phyloP scores from a whole-genome alignment of 2,888 invertebrate genomes.

The Choristoneura rosaceana region DNA sequence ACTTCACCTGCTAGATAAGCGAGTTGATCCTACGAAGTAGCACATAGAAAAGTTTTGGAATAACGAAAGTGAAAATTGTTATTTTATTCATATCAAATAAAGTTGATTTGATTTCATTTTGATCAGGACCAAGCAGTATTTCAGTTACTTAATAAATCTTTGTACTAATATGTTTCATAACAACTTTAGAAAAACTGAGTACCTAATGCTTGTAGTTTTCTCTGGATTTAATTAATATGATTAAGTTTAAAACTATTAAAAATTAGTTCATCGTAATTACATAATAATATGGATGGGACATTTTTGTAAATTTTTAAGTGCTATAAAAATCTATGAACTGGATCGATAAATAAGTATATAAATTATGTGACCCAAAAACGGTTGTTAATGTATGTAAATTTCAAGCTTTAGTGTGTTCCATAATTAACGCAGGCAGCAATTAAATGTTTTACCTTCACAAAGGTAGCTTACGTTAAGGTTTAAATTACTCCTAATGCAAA shows the following conservation, averaged over 20 bases:
- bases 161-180: no score
- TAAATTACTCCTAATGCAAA: slow-evolving; percentile 32
- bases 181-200: no score
- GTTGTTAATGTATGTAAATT: background rate
- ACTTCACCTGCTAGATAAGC: background rate
- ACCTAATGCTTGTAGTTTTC: no score
- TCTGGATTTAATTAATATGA: no score
- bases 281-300: background rate
- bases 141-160: no score
- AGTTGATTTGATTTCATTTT: no score
- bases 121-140: no score
- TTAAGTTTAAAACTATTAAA: no score
- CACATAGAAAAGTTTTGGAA: background rate
- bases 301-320: background rate
- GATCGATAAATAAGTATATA: background rate
- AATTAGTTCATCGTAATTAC: background rate
- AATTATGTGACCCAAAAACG: background rate
- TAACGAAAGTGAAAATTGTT: background rate
- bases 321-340: background rate
- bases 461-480: slow-evolving; percentile 13
- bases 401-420: slow-evolving; percentile 15
- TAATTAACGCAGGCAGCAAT: slow-evolving; percentile 12
- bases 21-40: background rate
- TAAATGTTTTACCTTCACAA: slow-evolving; percentile 21
- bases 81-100: no score